These are phyloP conservation scores for Vollenhovia emeryi DNA, from an alignment of 1,140 invertebrate genomes.

Conservation along the genomic window DNA sequence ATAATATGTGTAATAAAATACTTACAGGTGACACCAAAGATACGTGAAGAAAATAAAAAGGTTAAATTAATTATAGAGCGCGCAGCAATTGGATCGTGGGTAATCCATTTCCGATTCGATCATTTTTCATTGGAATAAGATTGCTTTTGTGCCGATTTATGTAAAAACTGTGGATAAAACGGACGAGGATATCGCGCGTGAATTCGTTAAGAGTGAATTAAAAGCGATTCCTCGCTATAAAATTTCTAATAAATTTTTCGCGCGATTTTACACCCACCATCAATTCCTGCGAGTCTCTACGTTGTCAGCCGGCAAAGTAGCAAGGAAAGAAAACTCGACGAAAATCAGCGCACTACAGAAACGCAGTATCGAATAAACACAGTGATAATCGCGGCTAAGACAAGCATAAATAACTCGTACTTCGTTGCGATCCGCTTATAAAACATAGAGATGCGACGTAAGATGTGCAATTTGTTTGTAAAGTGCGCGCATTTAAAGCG, in stretches of 20 bases:
- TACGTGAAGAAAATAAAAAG: conserved; percentile 18
- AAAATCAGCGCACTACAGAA: neutral
- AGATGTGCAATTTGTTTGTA: neutral
- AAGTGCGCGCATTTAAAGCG: neutral
- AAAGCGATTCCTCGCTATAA: neutral
- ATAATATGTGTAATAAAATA: conserved; percentile 25
- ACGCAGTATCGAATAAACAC: neutral
- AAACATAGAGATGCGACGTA: neutral
- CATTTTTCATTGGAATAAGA: neutral
- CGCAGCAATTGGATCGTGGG: conserved; percentile 23
- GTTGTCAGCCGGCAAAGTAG: neutral
- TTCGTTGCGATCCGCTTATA: neutral
- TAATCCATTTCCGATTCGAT: neutral
- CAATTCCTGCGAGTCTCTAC: conserved; percentile 26
- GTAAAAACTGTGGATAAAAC: neutral
- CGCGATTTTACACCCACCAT: conserved; percentile 3
- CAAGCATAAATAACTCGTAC: conserved; percentile 12
- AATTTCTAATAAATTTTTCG: neutral
- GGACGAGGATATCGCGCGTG: neutral
- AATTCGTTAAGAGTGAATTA: neutral
- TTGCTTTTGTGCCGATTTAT: neutral
- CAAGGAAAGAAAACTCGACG: conserved; percentile 31
- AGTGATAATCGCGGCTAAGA: neutral
- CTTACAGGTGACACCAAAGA: conserved; percentile 2
- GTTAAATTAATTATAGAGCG: conserved; percentile 23